These are phyloP conservation scores for Acleris emargana DNA, from an alignment of 2,888 invertebrate genomes.

Conservation along the genomic window DNA sequence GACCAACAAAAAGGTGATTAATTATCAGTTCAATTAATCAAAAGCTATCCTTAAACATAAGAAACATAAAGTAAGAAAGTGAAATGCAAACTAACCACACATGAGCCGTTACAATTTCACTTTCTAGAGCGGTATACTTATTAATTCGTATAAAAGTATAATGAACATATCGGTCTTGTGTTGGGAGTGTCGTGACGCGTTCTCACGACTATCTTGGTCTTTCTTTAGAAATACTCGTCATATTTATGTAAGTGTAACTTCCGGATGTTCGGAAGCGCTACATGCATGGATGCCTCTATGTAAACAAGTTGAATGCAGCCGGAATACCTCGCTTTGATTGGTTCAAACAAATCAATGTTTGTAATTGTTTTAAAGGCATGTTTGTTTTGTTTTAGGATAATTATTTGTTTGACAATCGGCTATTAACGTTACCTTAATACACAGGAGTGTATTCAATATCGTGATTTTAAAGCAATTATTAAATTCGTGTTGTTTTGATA, in stretches of 20 bases:
- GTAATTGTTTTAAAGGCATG: constrained; percentile 7
- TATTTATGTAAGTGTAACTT: constrained; percentile 13
- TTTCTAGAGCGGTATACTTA: constrained; percentile 27
- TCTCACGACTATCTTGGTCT: constrained; percentile 17
- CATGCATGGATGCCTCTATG: constrained; percentile 14
- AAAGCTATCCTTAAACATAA: background rate
- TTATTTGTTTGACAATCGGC: no score
- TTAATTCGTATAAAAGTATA: constrained; percentile 27
- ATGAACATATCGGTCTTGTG: constrained; percentile 8
- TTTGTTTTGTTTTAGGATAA: constrained; percentile 10
- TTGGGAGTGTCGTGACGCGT: constrained; percentile 13
- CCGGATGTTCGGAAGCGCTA: constrained; percentile 30
- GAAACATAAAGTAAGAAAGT: constrained; percentile 26
- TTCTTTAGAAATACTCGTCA: constrained; percentile 21
- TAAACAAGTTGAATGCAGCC: constrained; percentile 19
- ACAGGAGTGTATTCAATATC: background rate
- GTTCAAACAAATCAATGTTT: constrained; percentile 26
- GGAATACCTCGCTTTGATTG: constrained; percentile 10
- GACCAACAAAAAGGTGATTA: no score
- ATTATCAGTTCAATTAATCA: no score
- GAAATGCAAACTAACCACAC: constrained; percentile 18
- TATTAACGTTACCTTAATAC: no score
- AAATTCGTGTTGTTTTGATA: no score
- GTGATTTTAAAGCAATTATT: background rate
- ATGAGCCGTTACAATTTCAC: constrained; percentile 26